Base-by-base conservation (phyloP, 2,797 vertebrate species). In the Hippoglossus hippoglossus region DNA sequence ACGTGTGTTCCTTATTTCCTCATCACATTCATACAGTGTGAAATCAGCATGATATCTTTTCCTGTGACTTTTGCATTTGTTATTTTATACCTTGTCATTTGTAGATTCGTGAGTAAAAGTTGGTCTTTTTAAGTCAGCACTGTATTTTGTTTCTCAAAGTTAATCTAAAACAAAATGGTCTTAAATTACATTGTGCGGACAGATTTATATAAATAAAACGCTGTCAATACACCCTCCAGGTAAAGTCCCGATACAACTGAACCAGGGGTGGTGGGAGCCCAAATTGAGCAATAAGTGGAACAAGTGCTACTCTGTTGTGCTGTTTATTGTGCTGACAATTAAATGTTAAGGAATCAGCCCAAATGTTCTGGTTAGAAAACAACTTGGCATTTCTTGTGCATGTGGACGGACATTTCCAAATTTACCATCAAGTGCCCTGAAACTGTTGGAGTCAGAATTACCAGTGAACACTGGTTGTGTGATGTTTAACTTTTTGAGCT, bases 211-310 rank as follows among this genome's bases (percentile, higher is more conserved):
- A 13, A 24, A 60, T 54, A 67, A 72, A 81, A 64, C 78, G 73
- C 68, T 31, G 46, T 64, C n/a, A 53, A 57, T 36, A 65, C 51
- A 28, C 15, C 51, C 26, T 61, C 9, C 18, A 31, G 19, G 11
- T 28, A 2, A 6, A 50, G 28, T 26, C 25, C 22, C 24, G 8
- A 26, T 52, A 11, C 8, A 8, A 46, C 16, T 39, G 11, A 49
- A 71, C 34, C 12, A 5, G 25, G n/a, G 34, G 6, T 8, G 13
- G 56, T n/a, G n/a, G 13, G 51, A 64, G 44, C 21, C 39, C 7
- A 49, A 54, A 50, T 34, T 46, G 24, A 80, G 39, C 28, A 73
- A 65, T 63, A 65, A 73, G 73, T 63, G 50, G 24, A 41, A 69
- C 28, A 58, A 69, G 41, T 39, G 62, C 49, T 5, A 19, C 9